Percentiles rank a stretch among this genome's conserved stretches.
Evolutionary conservation across 2,888 invertebrate genomes (phyloP).

Genomic region (Eupithecia centaureata): DNA sequence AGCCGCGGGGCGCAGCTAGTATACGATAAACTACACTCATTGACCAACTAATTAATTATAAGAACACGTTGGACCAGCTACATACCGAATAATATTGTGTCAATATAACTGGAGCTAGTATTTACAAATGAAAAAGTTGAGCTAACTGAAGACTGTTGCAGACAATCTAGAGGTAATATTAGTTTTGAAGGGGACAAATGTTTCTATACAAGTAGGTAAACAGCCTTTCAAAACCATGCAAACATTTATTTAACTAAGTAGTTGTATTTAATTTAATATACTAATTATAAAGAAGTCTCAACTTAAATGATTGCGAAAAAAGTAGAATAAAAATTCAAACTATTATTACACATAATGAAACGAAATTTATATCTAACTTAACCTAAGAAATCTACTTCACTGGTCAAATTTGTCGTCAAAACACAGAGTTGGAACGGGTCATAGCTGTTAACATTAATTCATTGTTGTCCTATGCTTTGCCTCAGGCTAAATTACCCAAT

Average conservation of each 20-base stretch:
- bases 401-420: constrained; percentile 21
- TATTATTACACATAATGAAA: too few relatives aligned
- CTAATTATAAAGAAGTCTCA: too few relatives aligned
- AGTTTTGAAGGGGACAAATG: background rate
- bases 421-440: constrained; percentile 12
- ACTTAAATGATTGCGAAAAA: too few relatives aligned
- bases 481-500: constrained; percentile 35
- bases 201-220: background rate
- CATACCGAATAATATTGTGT: background rate
- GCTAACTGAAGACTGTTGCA: too few relatives aligned
- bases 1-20: too few relatives aligned
- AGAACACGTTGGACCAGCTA: background rate
- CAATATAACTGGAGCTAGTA: too few relatives aligned
- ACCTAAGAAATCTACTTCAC: background rate
- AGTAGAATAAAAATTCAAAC: too few relatives aligned
- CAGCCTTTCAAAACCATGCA: background rate
- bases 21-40: background rate
- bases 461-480: constrained; percentile 33
- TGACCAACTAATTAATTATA: background rate
- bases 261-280: too few relatives aligned
- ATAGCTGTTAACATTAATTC: constrained; percentile 15
- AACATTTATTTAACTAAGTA: background rate
- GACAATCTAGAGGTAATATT: too few relatives aligned
- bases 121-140: too few relatives aligned
- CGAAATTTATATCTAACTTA: too few relatives aligned